Evolutionary conservation across 2,797 vertebrate genomes (phyloP), one percentile per base, ranked within the genome.

Genomic region (Synaphobranchus kaupii): DNA sequence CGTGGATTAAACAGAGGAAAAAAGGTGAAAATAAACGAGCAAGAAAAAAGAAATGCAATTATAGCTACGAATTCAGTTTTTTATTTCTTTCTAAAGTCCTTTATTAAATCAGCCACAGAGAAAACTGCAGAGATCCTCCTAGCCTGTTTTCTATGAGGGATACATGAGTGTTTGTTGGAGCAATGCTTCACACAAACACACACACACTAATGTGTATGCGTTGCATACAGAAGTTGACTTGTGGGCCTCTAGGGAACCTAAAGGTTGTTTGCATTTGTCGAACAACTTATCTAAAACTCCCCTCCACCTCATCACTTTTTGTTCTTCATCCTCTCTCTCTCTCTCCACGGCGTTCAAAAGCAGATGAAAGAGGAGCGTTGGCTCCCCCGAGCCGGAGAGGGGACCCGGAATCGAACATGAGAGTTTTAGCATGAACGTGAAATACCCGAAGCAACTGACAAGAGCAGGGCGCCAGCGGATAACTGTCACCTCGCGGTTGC

Each of bases 251-350:
- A 73, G 68, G 28, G 68, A 73, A 76, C 73, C 39, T 20, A 80
- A 80, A 0, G 44, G 34, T 44, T 44, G 12, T 22, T 48, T n/a
- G 44, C 68, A 31, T 34, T 78, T 44, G n/a, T 4, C 12, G 31
- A 3, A 1, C 44, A 22, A 47, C 25, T 4, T 66, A 22, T 6
- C n/a, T n/a, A 8, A 71, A 71, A 31, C 63, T 8, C 39, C 50
- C 66, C 52, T 17, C 31, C 76, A 28, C 34, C 28, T 54, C 44
- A 78, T 78, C 84, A 84, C 85, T 84, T 50, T 63, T 63, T 86
- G n/a, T 10, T 56, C 66, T 34, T 87, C 73, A 56, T 39, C 54
- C 63, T 31, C 63, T 34, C 31, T 68, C 31, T 68, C 60, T 50
- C 66, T 54, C 39, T 1, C 60, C 39, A 22, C 20, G 6, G 17